These are phyloP conservation scores for Epinotia demarniana DNA, from an alignment of 2,888 invertebrate species.

Conservation along the genomic window DNA sequence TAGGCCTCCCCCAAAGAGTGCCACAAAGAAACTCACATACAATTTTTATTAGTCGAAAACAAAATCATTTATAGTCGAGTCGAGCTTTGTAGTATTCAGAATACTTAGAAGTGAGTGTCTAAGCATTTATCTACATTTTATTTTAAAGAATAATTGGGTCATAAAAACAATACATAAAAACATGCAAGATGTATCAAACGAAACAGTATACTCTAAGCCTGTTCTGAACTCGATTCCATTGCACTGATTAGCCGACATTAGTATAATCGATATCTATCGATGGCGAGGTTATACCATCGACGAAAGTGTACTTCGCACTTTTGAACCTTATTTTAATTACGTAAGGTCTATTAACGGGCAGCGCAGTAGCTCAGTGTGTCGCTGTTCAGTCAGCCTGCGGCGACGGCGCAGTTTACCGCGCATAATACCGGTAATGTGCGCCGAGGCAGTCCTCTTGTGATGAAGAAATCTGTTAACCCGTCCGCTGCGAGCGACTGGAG, in stretches of 20 bases:
- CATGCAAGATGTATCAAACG: too few relatives aligned
- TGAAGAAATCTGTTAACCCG: constrained; percentile 61
- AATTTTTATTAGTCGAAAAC: too few relatives aligned
- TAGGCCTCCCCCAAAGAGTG: too few relatives aligned
- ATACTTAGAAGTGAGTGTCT: too few relatives aligned
- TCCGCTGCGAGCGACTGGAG: constrained; percentile 44
- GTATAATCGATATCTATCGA: constrained; percentile 41
- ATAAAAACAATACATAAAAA: too few relatives aligned
- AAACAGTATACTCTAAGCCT: neutral
- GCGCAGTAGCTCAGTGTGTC: neutral
- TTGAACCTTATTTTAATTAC: neutral
- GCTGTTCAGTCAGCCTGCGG: constrained; percentile 43
- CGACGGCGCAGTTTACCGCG: constrained; percentile 50
- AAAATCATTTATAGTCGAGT: too few relatives aligned
- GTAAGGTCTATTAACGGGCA: neutral
- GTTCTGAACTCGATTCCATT: neutral
- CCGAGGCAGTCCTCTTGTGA: constrained; percentile 51
- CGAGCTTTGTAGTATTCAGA: too few relatives aligned
- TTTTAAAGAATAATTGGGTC: too few relatives aligned
- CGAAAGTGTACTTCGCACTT: constrained; percentile 37
- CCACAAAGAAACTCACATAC: too few relatives aligned
- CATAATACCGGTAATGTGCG: constrained; percentile 57
- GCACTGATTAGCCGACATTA: constrained; percentile 21
- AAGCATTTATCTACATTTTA: too few relatives aligned
- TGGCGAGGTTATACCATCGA: constrained; percentile 27